These are phyloP conservation scores for Thysanoteuthis rhombus DNA, from an alignment of 2,888 invertebrate genomes.

Conservation along the genomic window DNA sequence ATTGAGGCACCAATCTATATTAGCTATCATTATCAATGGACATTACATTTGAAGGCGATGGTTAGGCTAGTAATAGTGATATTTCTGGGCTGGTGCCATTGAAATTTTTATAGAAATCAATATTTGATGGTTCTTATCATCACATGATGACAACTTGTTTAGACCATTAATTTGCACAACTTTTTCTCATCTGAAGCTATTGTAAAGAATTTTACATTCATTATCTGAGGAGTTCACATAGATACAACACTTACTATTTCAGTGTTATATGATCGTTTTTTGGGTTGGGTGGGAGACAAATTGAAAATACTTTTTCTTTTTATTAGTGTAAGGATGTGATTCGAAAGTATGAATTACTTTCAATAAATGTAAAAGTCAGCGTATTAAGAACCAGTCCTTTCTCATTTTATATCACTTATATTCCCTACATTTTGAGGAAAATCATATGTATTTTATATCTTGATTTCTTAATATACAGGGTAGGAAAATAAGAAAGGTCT, in stretches of 20 bases:
- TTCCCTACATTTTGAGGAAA: neutral
- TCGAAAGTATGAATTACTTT: neutral
- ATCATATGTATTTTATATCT: neutral
- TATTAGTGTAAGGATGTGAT: neutral
- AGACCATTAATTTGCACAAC: neutral
- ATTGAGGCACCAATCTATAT: neutral
- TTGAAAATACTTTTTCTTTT: neutral
- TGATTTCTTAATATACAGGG: neutral
- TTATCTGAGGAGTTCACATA: neutral
- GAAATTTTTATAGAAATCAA: neutral
- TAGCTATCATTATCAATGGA: neutral
- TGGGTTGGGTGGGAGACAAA: neutral
- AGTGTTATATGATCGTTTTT: neutral
- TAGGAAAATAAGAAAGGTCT: neutral
- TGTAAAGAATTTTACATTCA: neutral
- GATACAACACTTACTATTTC: neutral
- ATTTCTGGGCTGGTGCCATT: neutral
- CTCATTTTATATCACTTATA: neutral
- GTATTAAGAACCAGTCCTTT: no score
- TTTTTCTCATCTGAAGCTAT: neutral
- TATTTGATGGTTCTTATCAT: neutral
- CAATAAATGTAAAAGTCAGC: neutral
- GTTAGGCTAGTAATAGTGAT: no score
- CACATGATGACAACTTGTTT: neutral
- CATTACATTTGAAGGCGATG: neutral